Base-by-base conservation (phyloP, 2,113 vertebrate species). In the Tragulus kanchil region DNA sequence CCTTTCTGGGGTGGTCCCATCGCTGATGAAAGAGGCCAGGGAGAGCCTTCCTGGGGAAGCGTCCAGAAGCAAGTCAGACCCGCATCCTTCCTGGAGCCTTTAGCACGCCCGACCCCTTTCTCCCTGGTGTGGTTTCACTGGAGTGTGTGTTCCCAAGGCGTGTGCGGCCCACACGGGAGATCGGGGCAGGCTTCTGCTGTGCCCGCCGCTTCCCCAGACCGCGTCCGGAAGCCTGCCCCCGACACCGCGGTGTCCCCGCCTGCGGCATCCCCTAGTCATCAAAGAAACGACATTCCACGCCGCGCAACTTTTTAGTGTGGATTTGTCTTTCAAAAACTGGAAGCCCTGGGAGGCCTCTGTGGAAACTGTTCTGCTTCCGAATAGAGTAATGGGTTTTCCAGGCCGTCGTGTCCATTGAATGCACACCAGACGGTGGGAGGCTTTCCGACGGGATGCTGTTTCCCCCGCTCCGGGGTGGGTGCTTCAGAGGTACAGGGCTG, bases 321-420 rank as follows among this genome's bases (percentile, higher is more conserved):
- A 67, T 94, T 67, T 95, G 96, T 97, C 87, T 93, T 96, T 89
- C 45, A 79, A 94, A 92, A 93, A 90, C 26, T 87, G 75, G 84
- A 97, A 92, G 48, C 64, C 26, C 17, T 56, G 10, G 21, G n/a
- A 73, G n/a, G 86, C 73, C 90, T 96, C 81, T 89, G 1, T 50
- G 14, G 83, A 82, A 90, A 90, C 59, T 93, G 81, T 89, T 84
- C 81, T 21, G 16, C 92, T 96, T 95, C 95, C 81, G 69, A 54
- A 84, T 62, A 78, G 90, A 92, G 84, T 93, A 96, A 93, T 97
- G 79, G 84, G 64, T 95, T 97, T 97, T 96, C 94, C 94, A 96
- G 85, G 87, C 90, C 45, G 8, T 95, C n/a, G 1, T 79, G 65
- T 50, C 73, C 75, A 59, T 94, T 93, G 36, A 36, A 36, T 81